Conservation (phyloP, 1,140 invertebrate genomes). For the Pectinophora gossypiella region DNA sequence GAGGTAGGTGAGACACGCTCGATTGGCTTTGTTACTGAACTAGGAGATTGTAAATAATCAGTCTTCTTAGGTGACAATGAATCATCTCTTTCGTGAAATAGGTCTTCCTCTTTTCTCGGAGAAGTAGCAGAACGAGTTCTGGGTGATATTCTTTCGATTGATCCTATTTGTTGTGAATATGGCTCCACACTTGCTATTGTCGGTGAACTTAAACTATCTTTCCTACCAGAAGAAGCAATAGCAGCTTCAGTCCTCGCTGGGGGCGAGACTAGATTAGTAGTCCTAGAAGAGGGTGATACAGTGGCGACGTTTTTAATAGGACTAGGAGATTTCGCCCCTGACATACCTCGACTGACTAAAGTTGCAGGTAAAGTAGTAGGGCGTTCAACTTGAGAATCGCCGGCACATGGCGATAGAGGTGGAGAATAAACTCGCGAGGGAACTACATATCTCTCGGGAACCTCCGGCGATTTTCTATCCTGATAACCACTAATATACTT, state of each 20-base stretch:
- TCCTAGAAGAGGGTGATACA: conserved; percentile 50
- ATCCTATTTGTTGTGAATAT: conserved; percentile 19
- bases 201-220: conserved; percentile 38
- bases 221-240: conserved; percentile 30
- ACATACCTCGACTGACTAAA: conserved; percentile 50
- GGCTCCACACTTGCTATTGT: conserved; percentile 23
- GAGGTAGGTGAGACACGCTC: conserved; percentile 29
- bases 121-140: conserved; percentile 31
- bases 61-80: conserved; percentile 10
- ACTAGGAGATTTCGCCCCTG: conserved; percentile 60
- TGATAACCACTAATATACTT: conserved; percentile 42
- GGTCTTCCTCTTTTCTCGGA: conserved; percentile 31
- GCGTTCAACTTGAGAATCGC: conserved; percentile 53
- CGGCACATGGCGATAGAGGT: conserved; percentile 55
- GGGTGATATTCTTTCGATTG: conserved; percentile 28
- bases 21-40: conserved; percentile 22
- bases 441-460: conserved; percentile 49
- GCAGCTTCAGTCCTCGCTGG: conserved; percentile 20
- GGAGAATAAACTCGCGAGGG: conserved; percentile 67
- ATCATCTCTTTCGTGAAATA: conserved; percentile 21
- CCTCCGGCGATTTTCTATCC: conserved; percentile 57
- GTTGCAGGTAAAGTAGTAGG: conserved; percentile 55
- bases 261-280: conserved; percentile 44
- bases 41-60: conserved; percentile 27
- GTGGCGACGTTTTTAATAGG: conserved; percentile 54